Evolutionary conservation across 2,113 vertebrate species (phyloP).

Genomic region (Opisthocomus hoazin): DNA sequence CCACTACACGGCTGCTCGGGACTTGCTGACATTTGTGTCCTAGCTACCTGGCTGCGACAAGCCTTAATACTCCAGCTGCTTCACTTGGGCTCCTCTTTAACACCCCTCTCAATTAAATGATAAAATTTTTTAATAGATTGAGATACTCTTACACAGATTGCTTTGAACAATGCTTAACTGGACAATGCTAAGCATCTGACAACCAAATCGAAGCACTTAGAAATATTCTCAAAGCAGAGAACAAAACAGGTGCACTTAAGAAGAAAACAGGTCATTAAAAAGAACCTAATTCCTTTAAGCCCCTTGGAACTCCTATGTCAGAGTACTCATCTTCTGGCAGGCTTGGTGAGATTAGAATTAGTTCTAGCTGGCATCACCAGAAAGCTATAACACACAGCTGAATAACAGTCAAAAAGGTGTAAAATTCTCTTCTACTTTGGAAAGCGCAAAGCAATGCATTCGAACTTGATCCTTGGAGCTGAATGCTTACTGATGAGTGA

Average conservation of each 20-base stretch:
- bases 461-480: background rate
- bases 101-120: background rate
- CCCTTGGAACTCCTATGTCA: background rate
- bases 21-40: background rate
- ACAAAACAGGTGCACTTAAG: background rate
- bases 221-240: background rate
- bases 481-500: constrained; percentile 27
- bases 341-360: constrained; percentile 41
- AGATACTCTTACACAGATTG: background rate
- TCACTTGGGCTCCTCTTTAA: background rate
- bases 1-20: background rate
- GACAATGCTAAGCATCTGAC: background rate
- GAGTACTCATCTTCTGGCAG: constrained; percentile 15
- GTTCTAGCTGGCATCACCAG: constrained; percentile 45
- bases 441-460: constrained; percentile 13
- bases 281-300: background rate
- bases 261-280: background rate
- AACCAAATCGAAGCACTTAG: background rate
- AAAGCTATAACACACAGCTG: constrained; percentile 20
- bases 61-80: background rate
- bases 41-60: background rate
- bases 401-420: constrained; percentile 38
- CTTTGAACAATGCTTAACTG: background rate
- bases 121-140: background rate
- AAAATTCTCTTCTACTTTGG: constrained; percentile 34